Base-by-base conservation (phyloP, 2,113 vertebrate genomes). In the Uria lomvia region DNA sequence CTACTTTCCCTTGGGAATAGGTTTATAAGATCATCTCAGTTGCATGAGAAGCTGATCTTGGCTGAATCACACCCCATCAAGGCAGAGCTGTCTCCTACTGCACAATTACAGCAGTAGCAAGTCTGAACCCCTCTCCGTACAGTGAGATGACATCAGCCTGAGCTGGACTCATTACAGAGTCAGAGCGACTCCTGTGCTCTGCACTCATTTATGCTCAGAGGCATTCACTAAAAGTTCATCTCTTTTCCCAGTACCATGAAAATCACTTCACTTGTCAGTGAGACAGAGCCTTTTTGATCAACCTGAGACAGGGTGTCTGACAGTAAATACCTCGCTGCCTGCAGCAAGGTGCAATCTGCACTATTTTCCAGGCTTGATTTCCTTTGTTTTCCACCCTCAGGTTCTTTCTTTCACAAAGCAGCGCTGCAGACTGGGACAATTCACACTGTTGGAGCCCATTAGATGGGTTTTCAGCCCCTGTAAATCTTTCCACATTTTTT, bases 71-170 rank as follows among this genome's bases (percentile, higher is more conserved):
- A 2, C 21, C 68, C 34, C 42, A 23, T 6, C 15, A 24, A 59
- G 29, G 17, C 22, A 55, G 30, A 22, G 24, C 38, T 73, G 34
- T 20, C n/a, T 55, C 62, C 66, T 32, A 13, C 40, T 12, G 56
- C 49, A 21, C 0, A 0, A 22, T 13, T 1, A 17, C 56, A 68
- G 11, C 0, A 0, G 49, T 0, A 30, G 30, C 45, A 86, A 38
- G 34, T 4, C 71, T 17, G 38, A 32, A n/a, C 34, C 8, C 45
- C 50, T 45, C 30, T 53, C 58, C 2, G 0, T 12, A 15, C 70
- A 34, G 42, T 1, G 40, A 53, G 26, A 38, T 7, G 27, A 45
- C 62, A 80, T 53, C 84, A 90, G 74, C n/a, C 68, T 12, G 63
- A 83, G 62, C 75, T 55, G 43, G 59, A 12, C 67, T 79, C 71